phyloP scores from a whole-genome alignment of 2,113 vertebrate species.

The Chrysemys picta region DNA sequence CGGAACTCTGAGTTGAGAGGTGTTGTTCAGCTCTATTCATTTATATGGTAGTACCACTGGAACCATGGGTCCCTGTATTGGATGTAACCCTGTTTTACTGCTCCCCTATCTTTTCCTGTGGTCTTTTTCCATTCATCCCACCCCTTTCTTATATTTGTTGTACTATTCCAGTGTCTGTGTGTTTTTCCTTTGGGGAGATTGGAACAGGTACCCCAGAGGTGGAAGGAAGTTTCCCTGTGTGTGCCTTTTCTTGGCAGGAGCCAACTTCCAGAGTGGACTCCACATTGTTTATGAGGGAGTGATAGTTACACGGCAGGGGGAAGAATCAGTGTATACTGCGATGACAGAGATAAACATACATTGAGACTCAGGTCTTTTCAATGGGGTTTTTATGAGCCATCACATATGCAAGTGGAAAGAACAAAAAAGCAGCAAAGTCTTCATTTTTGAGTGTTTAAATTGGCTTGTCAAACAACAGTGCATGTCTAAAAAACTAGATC shows the following conservation, averaged over 20 bases:
- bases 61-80: not conserved
- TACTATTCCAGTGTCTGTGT: not conserved
- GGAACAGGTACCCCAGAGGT: not conserved
- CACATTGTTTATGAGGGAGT: not conserved
- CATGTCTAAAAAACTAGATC: not conserved
- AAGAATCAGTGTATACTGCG: not conserved
- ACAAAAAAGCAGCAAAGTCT: not conserved
- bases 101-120: not conserved
- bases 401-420: not conserved
- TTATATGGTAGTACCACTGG: not conserved
- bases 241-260: not conserved
- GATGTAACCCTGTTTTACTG: not conserved
- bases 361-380: not conserved
- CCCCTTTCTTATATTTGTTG: not conserved
- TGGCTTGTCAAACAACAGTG: not conserved
- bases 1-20: not conserved
- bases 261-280: not conserved
- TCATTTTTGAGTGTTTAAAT: not conserved
- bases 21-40: not conserved
- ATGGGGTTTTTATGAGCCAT: not conserved
- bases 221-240: not conserved
- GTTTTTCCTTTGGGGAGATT: not conserved
- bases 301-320: not conserved
- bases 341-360: not conserved
- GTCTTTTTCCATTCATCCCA: not conserved